Evolutionary conservation across 2,888 invertebrate genomes (phyloP).

Genomic region (Philaethria dido): DNA sequence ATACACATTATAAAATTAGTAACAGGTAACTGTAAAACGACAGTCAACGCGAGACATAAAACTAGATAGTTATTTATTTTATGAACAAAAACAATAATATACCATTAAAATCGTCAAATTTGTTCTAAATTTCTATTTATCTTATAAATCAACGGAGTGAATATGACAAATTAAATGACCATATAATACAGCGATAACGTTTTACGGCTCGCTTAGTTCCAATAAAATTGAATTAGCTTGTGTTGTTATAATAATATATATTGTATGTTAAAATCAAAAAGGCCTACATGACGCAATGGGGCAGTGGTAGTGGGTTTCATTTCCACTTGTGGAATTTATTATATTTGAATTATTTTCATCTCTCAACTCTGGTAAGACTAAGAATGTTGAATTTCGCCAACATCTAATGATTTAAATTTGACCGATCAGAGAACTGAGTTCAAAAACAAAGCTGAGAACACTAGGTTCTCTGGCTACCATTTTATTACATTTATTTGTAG

Average conservation of each 20-base stretch:
- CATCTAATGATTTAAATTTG: too few relatives aligned
- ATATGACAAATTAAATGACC: slow-evolving; percentile 2
- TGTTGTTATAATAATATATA: not conserved
- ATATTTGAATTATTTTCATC: too few relatives aligned
- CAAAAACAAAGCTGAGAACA: too few relatives aligned
- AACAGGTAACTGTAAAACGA: slow-evolving; percentile 13
- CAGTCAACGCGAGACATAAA: slow-evolving; percentile 3
- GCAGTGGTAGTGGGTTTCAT: too few relatives aligned
- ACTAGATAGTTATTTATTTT: slow-evolving; percentile 15
- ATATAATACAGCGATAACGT: slow-evolving; percentile 12
- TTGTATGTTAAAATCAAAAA: too few relatives aligned
- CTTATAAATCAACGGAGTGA: slow-evolving; percentile 11
- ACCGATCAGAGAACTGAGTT: too few relatives aligned
- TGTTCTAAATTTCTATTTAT: slow-evolving; percentile 17
- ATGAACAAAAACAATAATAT: slow-evolving; percentile 12
- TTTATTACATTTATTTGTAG: too few relatives aligned
- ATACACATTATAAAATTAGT: not conserved
- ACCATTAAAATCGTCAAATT: slow-evolving; percentile 12
- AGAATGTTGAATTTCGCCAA: too few relatives aligned
- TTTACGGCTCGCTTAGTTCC: slow-evolving; percentile 8
- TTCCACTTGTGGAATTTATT: too few relatives aligned
- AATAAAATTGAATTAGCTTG: slow-evolving; percentile 7
- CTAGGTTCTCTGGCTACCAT: too few relatives aligned
- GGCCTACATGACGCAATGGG: too few relatives aligned
- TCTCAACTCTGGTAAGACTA: too few relatives aligned